phyloP scores from a whole-genome alignment of 2,888 invertebrate genomes.

The Aspidiotus destructor region DNA sequence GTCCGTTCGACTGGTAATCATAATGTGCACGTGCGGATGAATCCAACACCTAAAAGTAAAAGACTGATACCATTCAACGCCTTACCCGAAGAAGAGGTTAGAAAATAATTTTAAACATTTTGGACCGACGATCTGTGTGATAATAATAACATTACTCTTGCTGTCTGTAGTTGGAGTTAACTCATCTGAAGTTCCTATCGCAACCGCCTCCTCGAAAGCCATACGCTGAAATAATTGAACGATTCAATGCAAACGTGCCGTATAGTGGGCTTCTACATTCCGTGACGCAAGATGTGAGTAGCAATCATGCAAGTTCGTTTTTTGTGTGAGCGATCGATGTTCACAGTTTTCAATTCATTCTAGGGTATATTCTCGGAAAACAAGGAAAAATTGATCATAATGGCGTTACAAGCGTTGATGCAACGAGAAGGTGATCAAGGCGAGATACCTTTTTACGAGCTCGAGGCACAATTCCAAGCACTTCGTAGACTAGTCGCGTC shows the following conservation, averaged over 20 bases:
- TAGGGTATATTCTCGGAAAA: constrained; percentile 95
- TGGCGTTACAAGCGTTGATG: constrained; percentile 76
- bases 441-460: constrained; percentile 51
- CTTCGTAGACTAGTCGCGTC: constrained; percentile 86
- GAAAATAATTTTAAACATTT: constrained; percentile 1
- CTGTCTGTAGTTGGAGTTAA: constrained; percentile 58
- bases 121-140: background rate
- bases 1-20: constrained; percentile 93
- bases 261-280: constrained; percentile 96
- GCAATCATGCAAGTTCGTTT: constrained; percentile 5
- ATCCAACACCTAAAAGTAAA: constrained; percentile 70
- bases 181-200: constrained; percentile 70
- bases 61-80: constrained; percentile 81
- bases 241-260: constrained; percentile 95
- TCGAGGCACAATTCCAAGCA: constrained; percentile 94
- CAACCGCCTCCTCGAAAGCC: constrained; percentile 54
- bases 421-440: constrained; percentile 59
- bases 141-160: background rate
- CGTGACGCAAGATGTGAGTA: constrained; percentile 85
- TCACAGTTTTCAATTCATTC: constrained; percentile 34
- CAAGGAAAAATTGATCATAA: constrained; percentile 91
- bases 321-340: background rate
- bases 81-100: constrained; percentile 84
- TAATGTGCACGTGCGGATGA: constrained; percentile 88
- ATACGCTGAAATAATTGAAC: constrained; percentile 71